Percentiles rank a stretch among this genome's conserved stretches.
Evolutionary conservation across 2,113 vertebrate genomes (phyloP).

Genomic region (Corapipo altera): DNA sequence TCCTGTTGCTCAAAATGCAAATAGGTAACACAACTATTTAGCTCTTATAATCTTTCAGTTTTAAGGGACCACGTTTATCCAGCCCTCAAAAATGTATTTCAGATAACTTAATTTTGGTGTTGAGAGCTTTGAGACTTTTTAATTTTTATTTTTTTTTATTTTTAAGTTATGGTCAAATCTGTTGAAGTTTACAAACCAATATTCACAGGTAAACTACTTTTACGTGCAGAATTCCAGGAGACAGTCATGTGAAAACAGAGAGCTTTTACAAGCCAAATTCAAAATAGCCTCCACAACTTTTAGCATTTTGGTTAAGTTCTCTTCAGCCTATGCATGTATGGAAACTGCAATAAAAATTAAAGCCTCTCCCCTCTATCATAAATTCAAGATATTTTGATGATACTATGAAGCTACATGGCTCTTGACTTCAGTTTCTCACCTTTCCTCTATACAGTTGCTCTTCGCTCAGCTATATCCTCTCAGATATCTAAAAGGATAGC

Average conservation of each 20-base stretch:
- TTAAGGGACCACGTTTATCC: background rate
- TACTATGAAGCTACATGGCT: accelerated
- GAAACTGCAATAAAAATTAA: background rate
- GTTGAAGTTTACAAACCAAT: background rate
- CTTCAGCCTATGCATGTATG: background rate
- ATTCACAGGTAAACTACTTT: background rate
- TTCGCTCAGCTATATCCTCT: background rate
- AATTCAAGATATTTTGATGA: background rate
- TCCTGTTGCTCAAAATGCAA: background rate
- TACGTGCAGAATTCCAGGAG: background rate
- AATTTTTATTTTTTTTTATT: background rate
- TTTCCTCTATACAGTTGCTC: background rate
- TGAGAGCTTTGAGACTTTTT: background rate
- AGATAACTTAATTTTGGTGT: background rate
- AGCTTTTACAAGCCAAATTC: background rate
- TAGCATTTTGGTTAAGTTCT: background rate
- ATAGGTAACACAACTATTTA: background rate
- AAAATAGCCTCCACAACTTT: background rate
- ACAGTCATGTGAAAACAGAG: background rate
- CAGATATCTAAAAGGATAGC: background rate
- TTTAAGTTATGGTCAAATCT: background rate
- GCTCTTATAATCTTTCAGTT: background rate
- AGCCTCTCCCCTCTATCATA: background rate
- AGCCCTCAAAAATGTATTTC: accelerated
- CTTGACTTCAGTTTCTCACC: background rate